Percentiles rank a stretch among this genome's conserved stretches.
These are phyloP conservation scores for Eclectus roratus DNA, from an alignment of 2,113 vertebrate genomes.

Conservation along the genomic window DNA sequence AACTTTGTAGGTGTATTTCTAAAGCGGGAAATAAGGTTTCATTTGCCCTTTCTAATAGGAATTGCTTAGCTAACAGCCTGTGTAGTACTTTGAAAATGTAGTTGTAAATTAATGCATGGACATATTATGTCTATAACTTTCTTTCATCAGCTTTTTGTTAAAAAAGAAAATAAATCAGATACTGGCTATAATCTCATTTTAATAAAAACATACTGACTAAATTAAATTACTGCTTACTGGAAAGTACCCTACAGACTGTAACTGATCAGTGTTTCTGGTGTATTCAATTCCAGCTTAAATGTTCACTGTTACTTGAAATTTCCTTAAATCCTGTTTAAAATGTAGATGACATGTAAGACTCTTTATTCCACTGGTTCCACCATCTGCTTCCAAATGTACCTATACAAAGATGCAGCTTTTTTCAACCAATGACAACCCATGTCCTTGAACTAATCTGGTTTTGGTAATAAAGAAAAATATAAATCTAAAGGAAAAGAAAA, in stretches of 20 bases:
- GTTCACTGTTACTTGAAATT: background rate
- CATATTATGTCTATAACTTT: background rate
- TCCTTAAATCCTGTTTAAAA: background rate
- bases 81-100: background rate
- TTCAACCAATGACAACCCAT: background rate
- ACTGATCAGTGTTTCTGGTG: background rate
- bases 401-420: background rate
- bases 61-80: background rate
- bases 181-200: background rate
- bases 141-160: background rate
- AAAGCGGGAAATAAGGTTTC: conserved; percentile 29
- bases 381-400: background rate
- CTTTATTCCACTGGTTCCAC: background rate
- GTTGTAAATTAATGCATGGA: background rate
- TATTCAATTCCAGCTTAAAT: background rate
- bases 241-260: background rate
- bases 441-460: background rate
- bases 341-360: background rate
- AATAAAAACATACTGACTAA: background rate
- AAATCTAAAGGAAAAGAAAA: background rate
- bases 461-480: background rate
- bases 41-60: background rate
- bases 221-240: conserved; percentile 26
- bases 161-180: background rate
- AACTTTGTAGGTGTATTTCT: background rate